These are phyloP conservation scores for Picathartes gymnocephalus DNA, from an alignment of 2,113 vertebrate species.

Conservation along the genomic window DNA sequence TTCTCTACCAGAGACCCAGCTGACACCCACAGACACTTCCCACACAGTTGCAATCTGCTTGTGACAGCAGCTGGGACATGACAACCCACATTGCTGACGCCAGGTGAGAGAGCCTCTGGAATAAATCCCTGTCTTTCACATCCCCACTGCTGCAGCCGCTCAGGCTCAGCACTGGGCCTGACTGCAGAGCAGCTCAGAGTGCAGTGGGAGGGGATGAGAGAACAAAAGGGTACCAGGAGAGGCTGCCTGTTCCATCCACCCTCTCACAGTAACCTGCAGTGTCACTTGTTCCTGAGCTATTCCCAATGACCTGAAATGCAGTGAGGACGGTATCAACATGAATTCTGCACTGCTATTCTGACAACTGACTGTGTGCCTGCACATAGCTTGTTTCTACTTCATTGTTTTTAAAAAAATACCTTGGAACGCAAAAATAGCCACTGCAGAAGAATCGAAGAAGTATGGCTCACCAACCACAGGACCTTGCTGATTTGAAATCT, in stretches of 20 bases:
- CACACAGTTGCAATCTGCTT: background rate
- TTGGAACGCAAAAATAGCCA: background rate
- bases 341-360: background rate
- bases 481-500: background rate
- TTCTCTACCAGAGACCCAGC: background rate
- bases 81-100: background rate
- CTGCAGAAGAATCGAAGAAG: background rate
- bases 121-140: background rate
- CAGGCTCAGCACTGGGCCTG: background rate
- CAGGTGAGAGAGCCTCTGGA: background rate
- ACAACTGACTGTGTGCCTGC: background rate
- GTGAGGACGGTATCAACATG: background rate
- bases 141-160: background rate
- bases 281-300: conserved; percentile 12
- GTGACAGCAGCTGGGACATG: background rate
- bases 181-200: background rate
- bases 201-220: background rate
- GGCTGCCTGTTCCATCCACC: background rate
- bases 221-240: background rate
- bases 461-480: background rate
- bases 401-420: background rate
- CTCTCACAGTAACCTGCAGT: background rate
- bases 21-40: background rate
- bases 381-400: background rate
- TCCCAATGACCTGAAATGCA: background rate